Base-by-base conservation (phyloP, 2,888 invertebrate species). In the Aleiodes alternator region DNA sequence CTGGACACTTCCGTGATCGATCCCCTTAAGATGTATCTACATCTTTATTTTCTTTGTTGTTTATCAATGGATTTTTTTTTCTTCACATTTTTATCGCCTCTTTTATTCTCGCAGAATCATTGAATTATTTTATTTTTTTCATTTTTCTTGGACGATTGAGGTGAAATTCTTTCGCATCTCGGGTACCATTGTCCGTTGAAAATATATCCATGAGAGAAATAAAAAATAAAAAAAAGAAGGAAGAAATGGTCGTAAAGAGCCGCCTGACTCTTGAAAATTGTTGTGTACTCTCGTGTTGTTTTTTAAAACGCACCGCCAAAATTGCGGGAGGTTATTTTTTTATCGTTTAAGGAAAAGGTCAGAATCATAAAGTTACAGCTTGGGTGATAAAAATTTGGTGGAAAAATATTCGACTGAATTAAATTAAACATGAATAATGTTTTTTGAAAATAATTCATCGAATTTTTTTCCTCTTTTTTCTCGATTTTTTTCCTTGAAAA, bases 1-100 rank as follows among this genome's bases (percentile, higher is more conserved):
- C 79, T 64, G 73, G 66, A 68, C 69, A 75, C 73, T 81, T 82
- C 79, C 78, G 76, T 53, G 59, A 72, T 75, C 66, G 64, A 64
- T 64, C 29, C 16, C 8, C 4, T 50, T 29, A 29, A 51, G 50
- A 68, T 68, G 7, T 43, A 43, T 48, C 48, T 43, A 38, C 23
- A 29, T 34, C n/a, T 61, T 16, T 38, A 31, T 59, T 59, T 57
- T 57, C 9, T 7, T 56, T 23, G 8, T 12, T 29, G 1, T 57
- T 23, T 4, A 23, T 59, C 12, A 23, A 12, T 3, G n/a, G 3
- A 31, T 57, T 29, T 11, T 23, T 8, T 3, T 29, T 31, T 59
- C 16, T 12, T 1, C 4, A 34, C 31, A 59, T 31, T 29, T 29
- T 31, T 55, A 16, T 55, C 55, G 14, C 2, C 6, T 11, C 7